Evolutionary conservation across 2,113 vertebrate genomes (phyloP), one percentile per base, ranked within the genome.

Genomic region (Caretta caretta): DNA sequence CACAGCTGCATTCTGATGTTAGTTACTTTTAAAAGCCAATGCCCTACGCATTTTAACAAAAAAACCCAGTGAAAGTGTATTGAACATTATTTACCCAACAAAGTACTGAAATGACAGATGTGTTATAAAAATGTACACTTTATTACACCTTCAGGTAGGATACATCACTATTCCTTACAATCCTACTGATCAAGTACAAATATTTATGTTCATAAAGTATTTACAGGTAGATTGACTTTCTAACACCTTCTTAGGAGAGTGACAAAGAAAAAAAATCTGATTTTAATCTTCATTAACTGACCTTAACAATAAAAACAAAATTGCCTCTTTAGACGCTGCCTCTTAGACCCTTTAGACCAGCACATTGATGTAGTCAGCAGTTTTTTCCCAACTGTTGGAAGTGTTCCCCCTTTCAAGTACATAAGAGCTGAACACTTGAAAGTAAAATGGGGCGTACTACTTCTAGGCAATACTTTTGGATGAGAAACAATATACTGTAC

Each of bases 121-220:
- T 2, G 19, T 69, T 98, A 96, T 93, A 99, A 99, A 99, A 99
- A 99, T 97, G 97, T 98, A 99, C 98, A 99, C 98, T 99, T 99
- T 99, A 99, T 99, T 99, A 99, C 98, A 99, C 91, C 90, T 93
- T 97, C 97, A 96, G 95, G 97, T 97, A 97, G 97, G 96, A 96
- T 98, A 98, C 97, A 97, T 90, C 96, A 97, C 98, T 96, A 96
- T 6, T 98, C 97, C 91, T 94, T 98, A 99, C 98, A 98, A 76
- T 90, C 99, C 99, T 99, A 99, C 98, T 98, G 98, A 98, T 98
- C 99, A 98, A 98, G 98, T 99, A 99, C 99, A 99, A 99, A 99
- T 48, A 94, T 92, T 84, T 82, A 79, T 93, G 94, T 94, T 97
- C 97, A 96, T 96, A 91, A 72, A 97, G 96, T 99, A 99, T 99